Percentiles rank a stretch among this genome's conserved stretches.
Evolutionary conservation across 2,888 invertebrate genomes (phyloP).

Genomic region (Catotricha subobsoleta): DNA sequence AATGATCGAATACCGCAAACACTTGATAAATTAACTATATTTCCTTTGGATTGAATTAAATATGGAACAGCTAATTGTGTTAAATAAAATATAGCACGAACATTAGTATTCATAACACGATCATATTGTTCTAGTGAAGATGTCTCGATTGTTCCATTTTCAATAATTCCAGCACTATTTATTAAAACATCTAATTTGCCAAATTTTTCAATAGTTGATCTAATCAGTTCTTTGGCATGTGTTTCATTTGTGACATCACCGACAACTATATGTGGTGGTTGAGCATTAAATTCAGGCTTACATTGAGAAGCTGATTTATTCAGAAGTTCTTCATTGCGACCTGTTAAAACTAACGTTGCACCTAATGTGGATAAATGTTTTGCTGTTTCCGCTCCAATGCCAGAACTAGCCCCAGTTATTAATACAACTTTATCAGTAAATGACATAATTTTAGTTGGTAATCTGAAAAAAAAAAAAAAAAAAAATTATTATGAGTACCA

Average conservation of each 20-base stretch:
- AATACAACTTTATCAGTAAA: constrained; percentile 34
- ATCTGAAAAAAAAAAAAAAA: neutral
- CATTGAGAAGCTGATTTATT: neutral
- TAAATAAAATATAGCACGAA: constrained; percentile 55
- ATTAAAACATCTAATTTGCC: constrained; percentile 51
- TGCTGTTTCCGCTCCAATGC: constrained; percentile 49
- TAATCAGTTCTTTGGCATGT: constrained; percentile 44
- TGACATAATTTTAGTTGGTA: constrained; percentile 30
- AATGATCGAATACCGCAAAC: constrained; percentile 78
- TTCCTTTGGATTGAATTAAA: constrained; percentile 60
- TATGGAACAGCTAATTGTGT: constrained; percentile 73
- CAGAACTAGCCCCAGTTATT: constrained; percentile 44
- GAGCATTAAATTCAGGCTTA: constrained; percentile 36
- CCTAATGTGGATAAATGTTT: constrained; percentile 40
- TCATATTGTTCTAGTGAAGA: constrained; percentile 72
- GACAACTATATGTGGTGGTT: constrained; percentile 39
- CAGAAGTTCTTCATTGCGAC: constrained; percentile 29
- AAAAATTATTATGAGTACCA: neutral
- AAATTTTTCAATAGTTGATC: constrained; percentile 42
- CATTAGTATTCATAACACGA: constrained; percentile 69
- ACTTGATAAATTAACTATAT: constrained; percentile 85
- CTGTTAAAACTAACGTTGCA: constrained; percentile 39
- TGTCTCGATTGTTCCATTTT: constrained; percentile 61
- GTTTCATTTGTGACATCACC: constrained; percentile 47
- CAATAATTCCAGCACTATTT: constrained; percentile 71